Percentiles rank a stretch among this genome's conserved stretches.
phyloP scores from a whole-genome alignment of 2,888 invertebrate genomes.

The Sesia apiformis region DNA sequence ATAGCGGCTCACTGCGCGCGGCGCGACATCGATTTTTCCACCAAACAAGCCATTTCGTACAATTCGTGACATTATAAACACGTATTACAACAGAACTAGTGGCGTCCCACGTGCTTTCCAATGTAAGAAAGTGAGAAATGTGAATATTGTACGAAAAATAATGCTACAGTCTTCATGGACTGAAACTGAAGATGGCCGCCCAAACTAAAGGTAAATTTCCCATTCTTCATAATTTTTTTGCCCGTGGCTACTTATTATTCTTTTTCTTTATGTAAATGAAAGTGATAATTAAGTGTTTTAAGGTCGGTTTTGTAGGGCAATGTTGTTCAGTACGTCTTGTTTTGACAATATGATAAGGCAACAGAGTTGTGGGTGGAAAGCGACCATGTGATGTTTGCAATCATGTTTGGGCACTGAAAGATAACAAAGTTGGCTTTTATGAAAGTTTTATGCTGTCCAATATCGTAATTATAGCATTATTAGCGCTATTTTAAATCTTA shows the following conservation, averaged over 20 bases:
- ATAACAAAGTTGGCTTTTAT: conserved; percentile 35
- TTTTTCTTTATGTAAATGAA: conserved; percentile 19
- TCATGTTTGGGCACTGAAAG: conserved; percentile 35
- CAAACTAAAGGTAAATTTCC: conserved; percentile 57
- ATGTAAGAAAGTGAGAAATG: conserved; percentile 25
- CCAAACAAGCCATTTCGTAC: conserved; percentile 55
- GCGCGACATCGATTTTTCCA: conserved; percentile 65
- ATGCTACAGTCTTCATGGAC: conserved; percentile 40
- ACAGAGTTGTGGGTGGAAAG: conserved; percentile 43
- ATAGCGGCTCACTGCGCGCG: conserved; percentile 52
- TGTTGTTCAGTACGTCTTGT: conserved; percentile 26
- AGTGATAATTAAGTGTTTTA: conserved; percentile 15
- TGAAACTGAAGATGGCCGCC: conserved; percentile 51
- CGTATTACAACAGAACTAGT: conserved; percentile 32
- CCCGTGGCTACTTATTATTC: too few species aligned
- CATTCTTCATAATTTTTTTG: too few species aligned
- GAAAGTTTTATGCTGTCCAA: conserved; percentile 8
- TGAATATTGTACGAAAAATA: conserved; percentile 40
- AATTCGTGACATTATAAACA: conserved; percentile 57
- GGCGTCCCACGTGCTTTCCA: not conserved
- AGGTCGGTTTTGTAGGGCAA: conserved; percentile 24
- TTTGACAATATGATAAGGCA: conserved; percentile 44
- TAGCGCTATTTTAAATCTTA: too few species aligned
- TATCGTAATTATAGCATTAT: too few species aligned
- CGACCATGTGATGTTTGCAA: conserved; percentile 52